Evolutionary conservation across 1,140 invertebrate genomes (phyloP).

Genomic region (Marisa cornuarietis): DNA sequence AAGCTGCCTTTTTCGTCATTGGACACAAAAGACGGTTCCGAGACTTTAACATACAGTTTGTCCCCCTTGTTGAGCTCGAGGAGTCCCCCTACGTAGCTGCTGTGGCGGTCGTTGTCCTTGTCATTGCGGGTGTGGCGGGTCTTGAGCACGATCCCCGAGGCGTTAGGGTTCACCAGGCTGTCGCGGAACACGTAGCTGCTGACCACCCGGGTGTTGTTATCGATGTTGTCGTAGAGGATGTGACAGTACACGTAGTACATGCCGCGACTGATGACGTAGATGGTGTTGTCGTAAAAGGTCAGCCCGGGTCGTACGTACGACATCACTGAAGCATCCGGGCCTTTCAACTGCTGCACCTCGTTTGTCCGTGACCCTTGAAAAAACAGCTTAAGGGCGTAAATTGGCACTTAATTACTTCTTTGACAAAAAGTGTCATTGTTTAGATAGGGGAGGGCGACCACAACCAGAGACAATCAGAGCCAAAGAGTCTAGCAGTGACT

Average conservation of each 20-base stretch:
- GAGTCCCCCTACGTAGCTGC: conserved; percentile 20
- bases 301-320: conserved; percentile 12
- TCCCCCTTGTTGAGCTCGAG: conserved; percentile 6
- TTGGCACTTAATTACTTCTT: no score
- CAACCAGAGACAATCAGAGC: no score
- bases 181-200: conserved; percentile 12
- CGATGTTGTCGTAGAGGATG: conserved; percentile 12
- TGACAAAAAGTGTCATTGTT: no score
- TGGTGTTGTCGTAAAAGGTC: conserved; percentile 7
- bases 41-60: no score
- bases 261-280: not conserved
- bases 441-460: no score
- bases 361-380: not conserved
- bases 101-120: conserved; percentile 10
- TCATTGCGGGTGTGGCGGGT: conserved; percentile 10
- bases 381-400: no score
- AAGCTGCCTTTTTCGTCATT: no score
- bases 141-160: conserved; percentile 17
- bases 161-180: conserved; percentile 7
- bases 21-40: no score
- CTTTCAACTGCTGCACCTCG: conserved; percentile 8
- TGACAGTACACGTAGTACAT: conserved; percentile 23
- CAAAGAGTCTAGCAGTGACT: no score
- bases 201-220: not conserved
- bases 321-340: not conserved